Percentiles rank a stretch among this genome's conserved stretches.
Evolutionary conservation across 2,797 vertebrate genomes (phyloP).

Genomic region (Acanthis flammea): DNA sequence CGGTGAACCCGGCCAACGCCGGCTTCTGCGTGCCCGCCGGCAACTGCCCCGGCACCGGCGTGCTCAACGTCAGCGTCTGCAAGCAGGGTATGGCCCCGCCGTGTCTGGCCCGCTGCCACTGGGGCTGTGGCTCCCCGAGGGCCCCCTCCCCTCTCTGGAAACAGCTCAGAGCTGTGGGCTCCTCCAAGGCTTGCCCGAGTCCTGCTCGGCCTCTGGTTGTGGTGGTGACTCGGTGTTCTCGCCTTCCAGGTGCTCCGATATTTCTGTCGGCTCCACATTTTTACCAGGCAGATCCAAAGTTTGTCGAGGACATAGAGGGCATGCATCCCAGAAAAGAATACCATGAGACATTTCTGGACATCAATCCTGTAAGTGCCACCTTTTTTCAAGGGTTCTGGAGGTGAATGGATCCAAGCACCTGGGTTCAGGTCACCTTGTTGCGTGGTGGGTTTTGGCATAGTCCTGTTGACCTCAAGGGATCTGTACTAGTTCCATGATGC

Average conservation of each 20-base stretch:
- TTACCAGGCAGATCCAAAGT: conserved; percentile 88
- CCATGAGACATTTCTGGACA: conserved; percentile 87
- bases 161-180: neutral
- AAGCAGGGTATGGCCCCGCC: conserved; percentile 79
- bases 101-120: fast-evolving
- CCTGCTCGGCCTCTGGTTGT: neutral
- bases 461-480: neutral
- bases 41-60: conserved; percentile 87
- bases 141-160: neutral
- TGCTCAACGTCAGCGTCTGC: conserved; percentile 89
- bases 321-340: conserved; percentile 86
- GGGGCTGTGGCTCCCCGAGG: neutral
- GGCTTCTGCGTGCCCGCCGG: conserved; percentile 90
- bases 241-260: conserved; percentile 86
- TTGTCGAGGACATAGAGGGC: conserved; percentile 80
- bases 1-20: conserved; percentile 85
- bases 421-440: neutral
- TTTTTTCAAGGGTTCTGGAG: neutral
- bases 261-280: conserved; percentile 95
- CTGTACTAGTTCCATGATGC: neutral
- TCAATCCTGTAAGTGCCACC: conserved; percentile 85
- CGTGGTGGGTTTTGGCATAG: fast-evolving
- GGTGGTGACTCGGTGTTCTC: neutral
- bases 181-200: neutral
- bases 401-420: neutral